Evolutionary conservation across 2,113 vertebrate species (phyloP), one percentile per base, ranked within the genome.

Genomic region (Petaurus breviceps): DNA sequence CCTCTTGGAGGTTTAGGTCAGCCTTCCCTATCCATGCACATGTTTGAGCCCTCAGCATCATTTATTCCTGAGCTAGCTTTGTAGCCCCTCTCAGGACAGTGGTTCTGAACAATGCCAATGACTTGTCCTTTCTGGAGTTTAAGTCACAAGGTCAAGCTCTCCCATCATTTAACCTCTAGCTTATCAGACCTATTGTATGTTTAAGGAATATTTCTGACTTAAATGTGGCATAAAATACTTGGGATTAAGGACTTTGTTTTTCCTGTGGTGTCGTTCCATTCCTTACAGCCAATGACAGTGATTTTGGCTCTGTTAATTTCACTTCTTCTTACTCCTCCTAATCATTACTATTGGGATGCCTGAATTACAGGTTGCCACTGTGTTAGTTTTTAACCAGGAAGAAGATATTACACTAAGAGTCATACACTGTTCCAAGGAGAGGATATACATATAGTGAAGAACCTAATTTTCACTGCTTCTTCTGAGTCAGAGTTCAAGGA

Each of bases 281-380:
- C 61, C 37, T 84, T 43, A 23, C 2, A 84, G 77, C 43, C 31
- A 31, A 49, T 91, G 25, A 90, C 51, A 12, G 55, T 49, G 92
- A 92, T 49, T 24, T 25, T 46, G 28, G 89, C 9, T 93, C 50
- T 93, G 26, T 54, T 57, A 1, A 51, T 10, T 52, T 57, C n/a
- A 23, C 37, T 94, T 91, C 92, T 94, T 95, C 12, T 28, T 55
- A 93, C 93, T 93, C 23, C n/a, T 10, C 4, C 52, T 25, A 77
- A 94, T 54, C 9, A 8, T 6, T 26, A 90, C 68, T 92, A 43
- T 84, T 43, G 2, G 16, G 19, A 43, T 84, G 16, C 19, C 6
- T 84, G 7, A 1, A 22, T 22, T 7, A 43, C 16, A 43, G n/a
- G n/a, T 23, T 43, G n/a, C 19, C n/a, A 43, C n/a, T 8, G 7